phyloP scores from a whole-genome alignment of 2,797 vertebrate species.

The Oryzias sinensis region DNA sequence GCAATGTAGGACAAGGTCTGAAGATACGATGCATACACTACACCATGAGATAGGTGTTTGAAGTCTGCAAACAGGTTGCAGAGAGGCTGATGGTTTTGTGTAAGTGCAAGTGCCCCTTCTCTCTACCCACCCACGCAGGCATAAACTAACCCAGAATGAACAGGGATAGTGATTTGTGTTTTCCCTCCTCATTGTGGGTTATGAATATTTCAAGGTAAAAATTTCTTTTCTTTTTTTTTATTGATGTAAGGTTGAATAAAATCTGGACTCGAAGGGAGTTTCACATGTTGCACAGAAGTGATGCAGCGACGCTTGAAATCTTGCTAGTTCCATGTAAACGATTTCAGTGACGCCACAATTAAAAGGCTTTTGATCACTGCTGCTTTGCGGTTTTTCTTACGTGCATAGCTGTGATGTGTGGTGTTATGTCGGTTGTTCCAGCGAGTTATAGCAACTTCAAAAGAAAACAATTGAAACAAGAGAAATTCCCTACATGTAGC shows the following conservation, averaged over 20 bases:
- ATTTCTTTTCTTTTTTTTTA: too few relatives aligned
- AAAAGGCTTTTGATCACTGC: background rate
- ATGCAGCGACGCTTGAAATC: background rate
- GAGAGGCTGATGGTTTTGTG: constrained; percentile 40
- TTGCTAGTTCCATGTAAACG: background rate
- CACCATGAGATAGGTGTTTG: constrained; percentile 37
- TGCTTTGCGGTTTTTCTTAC: constrained; percentile 27
- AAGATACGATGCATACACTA: constrained; percentile 17
- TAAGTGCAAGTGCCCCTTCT: constrained; percentile 30
- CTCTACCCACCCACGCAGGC: constrained; percentile 31
- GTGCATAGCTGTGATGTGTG: constrained; percentile 17
- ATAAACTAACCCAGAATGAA: constrained; percentile 17
- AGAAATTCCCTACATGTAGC: background rate
- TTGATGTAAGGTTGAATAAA: background rate
- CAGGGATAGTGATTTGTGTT: constrained; percentile 9
- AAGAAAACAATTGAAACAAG: constrained; percentile 6
- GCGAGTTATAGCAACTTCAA: constrained; percentile 26
- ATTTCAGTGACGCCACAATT: background rate
- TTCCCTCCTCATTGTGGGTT: constrained; percentile 1
- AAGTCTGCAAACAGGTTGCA: constrained; percentile 30
- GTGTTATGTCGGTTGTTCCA: background rate
- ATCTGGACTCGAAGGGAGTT: background rate
- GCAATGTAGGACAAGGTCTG: constrained; percentile 12
- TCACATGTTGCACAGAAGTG: background rate
- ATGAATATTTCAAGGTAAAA: background rate